phyloP scores from a whole-genome alignment of 2,113 vertebrate genomes.

The Stigmatopora argus region DNA sequence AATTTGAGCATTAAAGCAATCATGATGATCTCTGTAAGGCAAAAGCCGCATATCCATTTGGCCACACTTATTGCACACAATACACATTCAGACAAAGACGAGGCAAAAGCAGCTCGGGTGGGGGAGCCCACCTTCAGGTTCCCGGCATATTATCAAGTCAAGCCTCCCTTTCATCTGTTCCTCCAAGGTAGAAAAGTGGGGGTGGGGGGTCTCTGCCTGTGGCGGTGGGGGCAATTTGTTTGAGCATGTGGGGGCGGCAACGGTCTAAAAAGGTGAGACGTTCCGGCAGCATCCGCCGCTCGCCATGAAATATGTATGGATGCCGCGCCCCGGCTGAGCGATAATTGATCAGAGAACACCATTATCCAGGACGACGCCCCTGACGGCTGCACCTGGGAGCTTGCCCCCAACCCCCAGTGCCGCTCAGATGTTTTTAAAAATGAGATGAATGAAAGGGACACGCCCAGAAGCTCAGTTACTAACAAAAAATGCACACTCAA shows the following conservation, averaged over 20 bases:
- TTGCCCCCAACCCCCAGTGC: conserved; percentile 17
- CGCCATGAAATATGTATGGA: conserved; percentile 70
- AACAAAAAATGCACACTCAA: conserved; percentile 21
- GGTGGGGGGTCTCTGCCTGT: neutral
- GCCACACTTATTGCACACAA: conserved; percentile 13
- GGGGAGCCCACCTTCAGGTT: conserved; percentile 44
- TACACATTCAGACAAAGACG: conserved; percentile 26
- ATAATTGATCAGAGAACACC: conserved; percentile 54
- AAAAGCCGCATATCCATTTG: neutral
- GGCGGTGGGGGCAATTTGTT: neutral
- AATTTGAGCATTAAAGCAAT: neutral
- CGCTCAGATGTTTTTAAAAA: conserved; percentile 25
- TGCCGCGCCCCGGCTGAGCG: conserved; percentile 26
- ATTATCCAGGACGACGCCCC: conserved; percentile 29
- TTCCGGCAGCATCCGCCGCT: conserved; percentile 33
- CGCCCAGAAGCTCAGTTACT: conserved; percentile 40
- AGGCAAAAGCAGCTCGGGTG: conserved; percentile 29
- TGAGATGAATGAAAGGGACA: conserved; percentile 32
- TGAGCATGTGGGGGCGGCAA: neutral
- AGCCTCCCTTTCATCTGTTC: conserved; percentile 57
- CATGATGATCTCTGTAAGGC: neutral
- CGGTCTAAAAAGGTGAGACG: conserved; percentile 13
- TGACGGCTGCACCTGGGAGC: conserved; percentile 62
- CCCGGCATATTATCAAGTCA: conserved; percentile 55
- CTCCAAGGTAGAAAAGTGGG: conserved; percentile 8